phyloP scores from a whole-genome alignment of 2,888 invertebrate species.

The Hydraecia micacea region DNA sequence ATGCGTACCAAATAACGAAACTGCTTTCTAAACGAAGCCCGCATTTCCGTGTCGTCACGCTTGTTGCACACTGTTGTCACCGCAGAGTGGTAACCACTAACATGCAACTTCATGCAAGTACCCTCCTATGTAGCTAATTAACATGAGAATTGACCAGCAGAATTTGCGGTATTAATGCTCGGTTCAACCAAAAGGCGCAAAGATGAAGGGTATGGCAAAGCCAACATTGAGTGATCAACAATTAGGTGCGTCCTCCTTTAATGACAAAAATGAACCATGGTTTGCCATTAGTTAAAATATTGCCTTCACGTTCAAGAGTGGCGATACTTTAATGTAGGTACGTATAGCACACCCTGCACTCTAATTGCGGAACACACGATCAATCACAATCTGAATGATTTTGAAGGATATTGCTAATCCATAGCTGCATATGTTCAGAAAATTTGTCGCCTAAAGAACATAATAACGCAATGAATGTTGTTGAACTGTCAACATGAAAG shows the following conservation, averaged over 20 bases:
- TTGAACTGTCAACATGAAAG: too few species aligned
- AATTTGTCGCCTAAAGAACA: too few species aligned
- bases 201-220: background rate
- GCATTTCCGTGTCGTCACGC: constrained; percentile 79
- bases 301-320: background rate
- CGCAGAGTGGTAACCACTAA: constrained; percentile 43
- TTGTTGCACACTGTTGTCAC: constrained; percentile 69
- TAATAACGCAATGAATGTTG: too few species aligned
- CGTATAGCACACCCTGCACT: background rate
- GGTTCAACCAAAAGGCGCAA: background rate
- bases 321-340: background rate
- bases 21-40: constrained; percentile 77
- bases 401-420: too few species aligned
- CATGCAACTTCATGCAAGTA: constrained; percentile 22
- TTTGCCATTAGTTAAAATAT: background rate
- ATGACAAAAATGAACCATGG: background rate
- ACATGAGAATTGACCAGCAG: constrained; percentile 23
- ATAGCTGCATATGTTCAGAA: too few species aligned
- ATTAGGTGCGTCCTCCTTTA: background rate
- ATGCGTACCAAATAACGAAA: constrained; percentile 65
- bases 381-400: too few species aligned
- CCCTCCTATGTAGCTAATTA: constrained; percentile 43
- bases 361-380: too few species aligned
- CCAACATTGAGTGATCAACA: background rate
- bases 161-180: constrained; percentile 4